Base-by-base conservation (phyloP, 2,797 vertebrate species). In the Columba guinea region DNA sequence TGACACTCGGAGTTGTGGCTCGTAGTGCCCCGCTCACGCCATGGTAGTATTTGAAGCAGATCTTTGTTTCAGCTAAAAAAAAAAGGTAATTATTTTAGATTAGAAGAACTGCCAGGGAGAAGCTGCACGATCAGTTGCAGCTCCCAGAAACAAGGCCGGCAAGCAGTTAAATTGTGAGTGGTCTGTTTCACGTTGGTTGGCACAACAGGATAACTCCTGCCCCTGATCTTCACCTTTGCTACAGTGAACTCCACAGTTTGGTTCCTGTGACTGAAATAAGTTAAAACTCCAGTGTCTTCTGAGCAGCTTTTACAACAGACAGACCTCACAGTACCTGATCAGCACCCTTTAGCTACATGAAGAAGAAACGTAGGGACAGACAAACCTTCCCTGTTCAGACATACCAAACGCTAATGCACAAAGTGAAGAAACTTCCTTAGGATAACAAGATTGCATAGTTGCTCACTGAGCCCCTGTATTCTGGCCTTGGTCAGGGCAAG, bases 41-140 rank as follows among this genome's bases (percentile, higher is more conserved):
- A 8, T 99, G 99, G 97, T 99, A 99, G 94, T 99, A 99, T 96
- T 99, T 99, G 98, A 99, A 99, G 98, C 99, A 99, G 96, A 99
- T 99, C 98, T 99, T 99, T 60, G 99, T 99, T 98, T 99, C 99
- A 81, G 98, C 99, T 99, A 59, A 89, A 98, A 79, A 37, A 37
- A 17, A 96, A 81, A 94, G 32, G 96, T 34, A 67, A 92, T 68
- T 84, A 95, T 39, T 71, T 51, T 34, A 19, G 39, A 37, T 96
- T 76, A 96, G 78, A 87, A 90, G 52, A 52, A 67, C 11, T 55
- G 5, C 14, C 23, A 55, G 30, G 37, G 26, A 65, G 62, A 81
- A 84, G 51, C 26, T 53, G 44, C 20, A 37, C 3, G 2, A 74
- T 17, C 1, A 3, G 13, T 20, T 85, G 69, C 13, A 85, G 30